Conservation (phyloP, 1,140 invertebrate genomes). For the Atta colombica region DNA sequence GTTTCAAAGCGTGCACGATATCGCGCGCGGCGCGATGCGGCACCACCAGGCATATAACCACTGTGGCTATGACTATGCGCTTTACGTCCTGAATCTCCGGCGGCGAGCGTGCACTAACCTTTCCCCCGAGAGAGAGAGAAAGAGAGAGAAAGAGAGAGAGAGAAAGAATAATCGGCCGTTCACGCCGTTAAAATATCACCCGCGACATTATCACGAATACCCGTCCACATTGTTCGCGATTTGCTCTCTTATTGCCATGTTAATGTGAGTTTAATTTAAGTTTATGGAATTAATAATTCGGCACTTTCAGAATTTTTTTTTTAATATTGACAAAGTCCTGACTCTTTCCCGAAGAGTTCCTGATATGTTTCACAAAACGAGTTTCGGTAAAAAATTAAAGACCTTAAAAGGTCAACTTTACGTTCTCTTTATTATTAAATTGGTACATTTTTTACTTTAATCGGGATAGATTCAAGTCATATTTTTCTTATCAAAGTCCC, state of each 20-base stretch:
- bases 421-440: not conserved
- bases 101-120: conserved; percentile 49
- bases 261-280: conserved; percentile 1
- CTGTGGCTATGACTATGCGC: conserved; percentile 5
- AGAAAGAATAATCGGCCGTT: conserved; percentile 45
- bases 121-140: not conserved
- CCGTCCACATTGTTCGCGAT: conserved; percentile 33
- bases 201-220: conserved; percentile 41
- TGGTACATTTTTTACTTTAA: not conserved
- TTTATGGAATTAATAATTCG: not conserved
- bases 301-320: not conserved
- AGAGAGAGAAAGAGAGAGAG: not conserved
- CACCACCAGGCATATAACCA: conserved; percentile 20
- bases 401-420: not conserved
- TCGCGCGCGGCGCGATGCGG: not conserved
- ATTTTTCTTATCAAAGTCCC: not conserved
- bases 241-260: conserved; percentile 15
- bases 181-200: conserved; percentile 53
- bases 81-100: conserved; percentile 30
- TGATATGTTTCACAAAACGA: not conserved
- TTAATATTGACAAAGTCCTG: not conserved
- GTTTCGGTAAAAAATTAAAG: not conserved
- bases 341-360: not conserved
- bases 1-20: conserved; percentile 31
- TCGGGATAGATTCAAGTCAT: not conserved